A percentile compares a stretch with the other conserved stretches of the same genome.
phyloP scores from a whole-genome alignment of 2,113 vertebrate species.

The Oriolus oriolus region DNA sequence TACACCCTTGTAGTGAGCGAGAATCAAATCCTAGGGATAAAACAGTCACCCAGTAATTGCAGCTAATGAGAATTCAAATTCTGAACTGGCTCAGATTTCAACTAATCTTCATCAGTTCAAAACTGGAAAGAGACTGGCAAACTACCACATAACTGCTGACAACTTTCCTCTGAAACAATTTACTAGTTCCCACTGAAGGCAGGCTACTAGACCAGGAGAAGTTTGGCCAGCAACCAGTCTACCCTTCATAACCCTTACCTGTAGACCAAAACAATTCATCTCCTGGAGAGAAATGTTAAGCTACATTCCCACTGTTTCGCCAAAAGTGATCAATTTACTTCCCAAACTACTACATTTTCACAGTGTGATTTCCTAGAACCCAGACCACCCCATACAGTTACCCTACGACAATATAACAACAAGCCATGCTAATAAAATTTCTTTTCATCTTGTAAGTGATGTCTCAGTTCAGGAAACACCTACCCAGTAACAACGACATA shows the following conservation, averaged over 20 bases:
- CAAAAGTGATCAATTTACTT: not conserved
- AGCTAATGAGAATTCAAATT: not conserved
- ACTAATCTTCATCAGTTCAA: not conserved
- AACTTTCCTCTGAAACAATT: not conserved
- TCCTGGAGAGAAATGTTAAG: not conserved
- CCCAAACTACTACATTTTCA: not conserved
- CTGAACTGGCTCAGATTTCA: not conserved
- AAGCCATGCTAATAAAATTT: not conserved
- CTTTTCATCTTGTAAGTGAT: not conserved
- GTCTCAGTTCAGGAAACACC: not conserved
- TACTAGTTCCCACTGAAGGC: not conserved
- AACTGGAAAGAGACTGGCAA: not conserved
- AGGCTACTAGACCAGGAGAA: not conserved
- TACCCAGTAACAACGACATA: conserved; percentile 97
- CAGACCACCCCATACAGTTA: not conserved
- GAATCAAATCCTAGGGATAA: not conserved
- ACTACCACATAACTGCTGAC: not conserved
- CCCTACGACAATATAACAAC: not conserved
- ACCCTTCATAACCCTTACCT: not conserved
- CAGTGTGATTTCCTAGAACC: not conserved
- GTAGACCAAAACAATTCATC: not conserved
- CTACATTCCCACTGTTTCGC: not conserved
- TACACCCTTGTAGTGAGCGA: not conserved
- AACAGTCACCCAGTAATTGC: not conserved
- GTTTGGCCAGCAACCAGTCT: not conserved